Evolutionary conservation across 2,888 invertebrate species (phyloP), one percentile per base, ranked within the genome.

Genomic region (Caenorhabditis becei): DNA sequence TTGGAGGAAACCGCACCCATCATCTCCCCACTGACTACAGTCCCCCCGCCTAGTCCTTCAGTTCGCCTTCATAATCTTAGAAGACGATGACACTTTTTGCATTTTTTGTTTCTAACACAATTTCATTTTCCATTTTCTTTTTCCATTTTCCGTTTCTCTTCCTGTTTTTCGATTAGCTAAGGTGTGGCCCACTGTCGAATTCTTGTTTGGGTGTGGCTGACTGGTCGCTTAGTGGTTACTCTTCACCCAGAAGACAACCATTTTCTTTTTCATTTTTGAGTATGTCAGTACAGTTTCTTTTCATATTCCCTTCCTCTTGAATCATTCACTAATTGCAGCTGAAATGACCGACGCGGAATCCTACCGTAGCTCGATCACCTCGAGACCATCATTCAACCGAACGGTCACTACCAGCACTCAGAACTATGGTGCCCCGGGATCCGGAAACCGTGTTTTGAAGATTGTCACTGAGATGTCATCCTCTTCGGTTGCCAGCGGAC

Each of bases 381-480:
- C 88, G 7, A 81, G 88, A 16, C 87, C 87, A 28, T 79, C 84
- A 14, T 88, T 88, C 84, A 84, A 86, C 74, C 62, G 86, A 49
- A 84, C 84, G 4, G 77, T 79, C 41, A 84, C 83, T 23, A 49
- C 82, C 23, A 82, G 65, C 63, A 75, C 77, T 24, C 82, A 83
- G 62, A 85, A 83, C 66, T 83, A 77, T 59, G 66, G 70, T 28
- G 74, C 77, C 8, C 85, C 85, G 58, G 83, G 80, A 44, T 79
- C 82, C 8, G 82, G 79, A 61, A 82, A 89, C 69, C 88, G 91
- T 44, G 84, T 88, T 37, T 83, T 91, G 44, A 89, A 89, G 62
- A 90, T 91, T 77, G 88, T 90, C 47, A 91, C 91, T 26, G 91
- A 91, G 79, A 87, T 84, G 80, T 77, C 78, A 0, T 80, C 83